These are phyloP conservation scores for Drosophila ambigua DNA, from an alignment of 1,140 invertebrate genomes.

Conservation along the genomic window DNA sequence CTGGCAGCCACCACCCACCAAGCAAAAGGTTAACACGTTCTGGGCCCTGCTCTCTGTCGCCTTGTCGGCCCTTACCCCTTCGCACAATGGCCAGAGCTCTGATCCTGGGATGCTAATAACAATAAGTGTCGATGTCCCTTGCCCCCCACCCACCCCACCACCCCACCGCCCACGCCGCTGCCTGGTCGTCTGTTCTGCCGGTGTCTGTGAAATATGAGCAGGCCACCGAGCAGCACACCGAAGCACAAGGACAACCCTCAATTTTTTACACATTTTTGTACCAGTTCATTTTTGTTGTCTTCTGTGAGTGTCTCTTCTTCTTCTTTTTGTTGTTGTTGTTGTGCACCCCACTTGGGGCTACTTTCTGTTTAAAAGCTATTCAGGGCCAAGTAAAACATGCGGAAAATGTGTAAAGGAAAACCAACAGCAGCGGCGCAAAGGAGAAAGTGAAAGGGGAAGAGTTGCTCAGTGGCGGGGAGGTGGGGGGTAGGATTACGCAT, in stretches of 20 bases:
- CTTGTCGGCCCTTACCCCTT: conserved; percentile 11
- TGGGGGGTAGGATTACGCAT: too few species aligned
- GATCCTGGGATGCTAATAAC: conserved; percentile 73
- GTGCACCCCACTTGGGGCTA: conserved; percentile 42
- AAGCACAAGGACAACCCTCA: conserved; percentile 28
- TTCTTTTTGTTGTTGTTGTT: conserved; percentile 19
- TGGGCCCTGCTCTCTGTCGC: conserved; percentile 25
- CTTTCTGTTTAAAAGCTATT: conserved; percentile 33
- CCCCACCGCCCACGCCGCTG: background rate
- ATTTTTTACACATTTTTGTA: background rate
- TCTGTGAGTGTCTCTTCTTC: too few species aligned
- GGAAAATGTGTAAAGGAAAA: background rate
- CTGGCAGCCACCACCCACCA: too few species aligned
- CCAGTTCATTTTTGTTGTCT: conserved; percentile 1
- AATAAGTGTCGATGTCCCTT: conserved; percentile 76
- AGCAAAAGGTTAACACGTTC: conserved; percentile 74
- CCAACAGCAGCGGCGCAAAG: too few species aligned
- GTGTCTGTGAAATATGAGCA: conserved; percentile 76
- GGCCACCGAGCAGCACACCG: conserved; percentile 18
- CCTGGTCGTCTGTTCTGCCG: conserved; percentile 25
- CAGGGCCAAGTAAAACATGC: conserved; percentile 13
- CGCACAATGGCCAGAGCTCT: too few species aligned
- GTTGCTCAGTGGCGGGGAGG: too few species aligned
- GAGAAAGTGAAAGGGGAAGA: too few species aligned
- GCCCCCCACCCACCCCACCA: background rate